phyloP scores from a whole-genome alignment of 2,113 vertebrate species.

The Dendrocopos noguchii region DNA sequence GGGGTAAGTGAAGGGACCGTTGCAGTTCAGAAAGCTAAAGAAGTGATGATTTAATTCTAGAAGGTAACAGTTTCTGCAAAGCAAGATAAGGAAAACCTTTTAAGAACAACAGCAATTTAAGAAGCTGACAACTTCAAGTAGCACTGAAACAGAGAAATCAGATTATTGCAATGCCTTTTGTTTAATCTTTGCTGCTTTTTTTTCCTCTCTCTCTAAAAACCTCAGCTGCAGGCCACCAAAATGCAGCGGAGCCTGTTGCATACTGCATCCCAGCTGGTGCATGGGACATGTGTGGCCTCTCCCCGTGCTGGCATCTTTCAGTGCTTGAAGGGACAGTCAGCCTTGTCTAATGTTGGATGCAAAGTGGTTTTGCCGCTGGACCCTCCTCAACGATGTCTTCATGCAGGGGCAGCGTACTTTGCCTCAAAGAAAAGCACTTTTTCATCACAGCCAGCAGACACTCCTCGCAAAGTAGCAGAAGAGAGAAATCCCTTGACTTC shows the following conservation, averaged over 20 bases:
- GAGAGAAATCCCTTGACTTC: background rate
- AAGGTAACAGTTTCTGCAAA: background rate
- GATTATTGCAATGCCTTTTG: background rate
- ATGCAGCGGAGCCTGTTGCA: slow-evolving; percentile 80
- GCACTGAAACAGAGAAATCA: background rate
- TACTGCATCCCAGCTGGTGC: slow-evolving; percentile 67
- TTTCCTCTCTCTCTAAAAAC: slow-evolving; percentile 41
- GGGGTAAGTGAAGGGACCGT: background rate
- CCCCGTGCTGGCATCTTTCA: slow-evolving; percentile 43
- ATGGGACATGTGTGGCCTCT: slow-evolving; percentile 51
- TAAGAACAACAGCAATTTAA: background rate
- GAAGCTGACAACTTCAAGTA: background rate
- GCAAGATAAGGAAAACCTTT: background rate
- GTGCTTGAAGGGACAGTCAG: slow-evolving; percentile 48
- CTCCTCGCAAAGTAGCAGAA: slow-evolving; percentile 22
- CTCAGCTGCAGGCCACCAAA: slow-evolving; percentile 43
- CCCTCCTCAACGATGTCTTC: slow-evolving; percentile 70
- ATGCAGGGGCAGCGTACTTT: slow-evolving; percentile 49
- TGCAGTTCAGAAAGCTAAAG: background rate
- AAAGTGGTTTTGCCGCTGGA: slow-evolving; percentile 50
- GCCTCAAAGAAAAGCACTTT: slow-evolving; percentile 46
- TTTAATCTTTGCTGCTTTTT: slow-evolving; percentile 3
- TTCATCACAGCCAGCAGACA: slow-evolving; percentile 7
- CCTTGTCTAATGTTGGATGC: slow-evolving; percentile 52
- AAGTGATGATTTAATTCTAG: background rate